Conservation (phyloP, 1,140 invertebrate genomes). For the Ylistrum balloti region DNA sequence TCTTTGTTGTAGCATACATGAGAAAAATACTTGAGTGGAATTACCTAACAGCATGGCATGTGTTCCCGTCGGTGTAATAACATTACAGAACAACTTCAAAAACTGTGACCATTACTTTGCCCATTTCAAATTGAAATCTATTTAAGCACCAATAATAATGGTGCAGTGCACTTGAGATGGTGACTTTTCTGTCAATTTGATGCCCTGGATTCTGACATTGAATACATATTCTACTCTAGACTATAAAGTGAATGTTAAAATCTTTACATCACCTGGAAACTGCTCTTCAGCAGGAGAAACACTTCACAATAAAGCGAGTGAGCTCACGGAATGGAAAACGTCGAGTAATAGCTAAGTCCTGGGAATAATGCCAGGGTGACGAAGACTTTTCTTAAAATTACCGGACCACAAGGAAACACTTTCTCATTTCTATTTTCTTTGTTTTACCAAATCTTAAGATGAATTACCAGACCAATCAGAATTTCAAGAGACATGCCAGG, state of each 20-base stretch:
- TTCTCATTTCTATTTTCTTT: too few relatives aligned
- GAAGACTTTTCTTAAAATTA: too few relatives aligned
- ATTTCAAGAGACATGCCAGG: too few relatives aligned
- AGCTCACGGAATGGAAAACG: not conserved
- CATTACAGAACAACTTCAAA: not conserved
- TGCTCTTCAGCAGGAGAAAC: constrained; percentile 1
- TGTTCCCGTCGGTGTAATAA: not conserved
- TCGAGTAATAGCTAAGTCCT: not conserved
- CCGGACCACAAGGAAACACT: too few relatives aligned
- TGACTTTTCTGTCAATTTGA: constrained; percentile 7
- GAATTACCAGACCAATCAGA: too few relatives aligned
- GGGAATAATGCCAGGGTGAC: not conserved
- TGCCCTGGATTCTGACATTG: not conserved
- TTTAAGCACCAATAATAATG: constrained; percentile 25
- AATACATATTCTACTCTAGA: not conserved
- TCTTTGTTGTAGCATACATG: not conserved
- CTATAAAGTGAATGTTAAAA: constrained; percentile 12
- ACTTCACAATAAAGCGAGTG: not conserved
- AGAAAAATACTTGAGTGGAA: not conserved
- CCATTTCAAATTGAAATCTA: not conserved
- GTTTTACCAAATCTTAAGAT: too few relatives aligned
- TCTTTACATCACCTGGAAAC: not conserved
- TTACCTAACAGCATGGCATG: not conserved
- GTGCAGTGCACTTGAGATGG: not conserved
- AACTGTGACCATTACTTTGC: not conserved